A percentile compares a stretch with the other conserved stretches of the same genome.
These are phyloP conservation scores for Sphaerophoria taeniata DNA, from an alignment of 2,888 invertebrate genomes.

Conservation along the genomic window DNA sequence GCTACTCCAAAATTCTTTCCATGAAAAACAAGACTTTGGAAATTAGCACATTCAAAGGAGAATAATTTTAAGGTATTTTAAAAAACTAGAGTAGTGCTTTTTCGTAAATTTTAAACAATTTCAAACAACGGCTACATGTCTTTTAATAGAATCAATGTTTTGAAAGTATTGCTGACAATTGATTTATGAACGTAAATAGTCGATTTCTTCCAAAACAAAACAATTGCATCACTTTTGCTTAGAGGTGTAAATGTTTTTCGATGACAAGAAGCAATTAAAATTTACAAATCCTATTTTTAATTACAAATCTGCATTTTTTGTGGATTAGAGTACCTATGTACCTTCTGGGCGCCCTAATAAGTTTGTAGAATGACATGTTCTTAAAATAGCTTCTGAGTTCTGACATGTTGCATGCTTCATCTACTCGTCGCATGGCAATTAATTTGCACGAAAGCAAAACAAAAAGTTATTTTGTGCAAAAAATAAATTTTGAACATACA, in stretches of 20 bases:
- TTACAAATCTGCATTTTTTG: slow-evolving; percentile 3
- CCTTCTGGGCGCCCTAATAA: slow-evolving; percentile 20
- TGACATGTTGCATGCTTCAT: slow-evolving; percentile 16
- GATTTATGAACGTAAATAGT: too few species aligned
- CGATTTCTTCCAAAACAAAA: background rate
- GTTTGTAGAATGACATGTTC: background rate
- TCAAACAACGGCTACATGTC: too few species aligned
- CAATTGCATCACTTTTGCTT: background rate
- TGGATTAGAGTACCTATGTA: background rate
- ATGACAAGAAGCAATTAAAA: slow-evolving; percentile 14
- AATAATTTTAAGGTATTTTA: too few species aligned
- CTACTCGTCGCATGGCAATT: background rate
- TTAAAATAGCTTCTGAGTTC: slow-evolving; percentile 4
- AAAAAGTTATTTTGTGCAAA: too few species aligned
- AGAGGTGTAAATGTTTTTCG: slow-evolving; percentile 4
- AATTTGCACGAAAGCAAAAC: background rate
- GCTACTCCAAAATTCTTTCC: too few species aligned
- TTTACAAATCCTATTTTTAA: slow-evolving; percentile 13
- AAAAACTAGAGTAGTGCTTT: too few species aligned
- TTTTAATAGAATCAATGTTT: too few species aligned
- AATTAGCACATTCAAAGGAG: too few species aligned
- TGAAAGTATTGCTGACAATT: too few species aligned
- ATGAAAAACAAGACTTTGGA: too few species aligned
- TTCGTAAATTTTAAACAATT: too few species aligned
- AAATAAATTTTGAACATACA: too few species aligned